phyloP scores from a whole-genome alignment of 2,113 vertebrate genomes.

The Acinonyx jubatus region DNA sequence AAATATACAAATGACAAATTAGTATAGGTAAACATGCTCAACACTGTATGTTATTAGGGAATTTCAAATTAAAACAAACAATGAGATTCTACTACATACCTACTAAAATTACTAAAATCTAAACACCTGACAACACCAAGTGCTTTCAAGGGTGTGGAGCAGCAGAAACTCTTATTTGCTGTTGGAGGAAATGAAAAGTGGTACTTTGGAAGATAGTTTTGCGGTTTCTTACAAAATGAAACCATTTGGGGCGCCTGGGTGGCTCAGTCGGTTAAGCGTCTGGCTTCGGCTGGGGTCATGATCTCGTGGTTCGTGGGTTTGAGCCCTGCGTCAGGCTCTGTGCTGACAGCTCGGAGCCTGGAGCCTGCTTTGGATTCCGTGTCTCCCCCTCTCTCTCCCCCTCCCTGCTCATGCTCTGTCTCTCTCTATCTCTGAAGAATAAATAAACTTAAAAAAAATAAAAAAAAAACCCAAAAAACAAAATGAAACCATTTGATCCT shows the following conservation, averaged over 20 bases:
- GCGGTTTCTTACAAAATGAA: background rate
- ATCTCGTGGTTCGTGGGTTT: too few relatives aligned
- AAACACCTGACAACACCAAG: background rate
- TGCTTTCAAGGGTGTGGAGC: background rate
- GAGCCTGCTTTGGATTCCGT: too few relatives aligned
- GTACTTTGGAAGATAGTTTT: background rate
- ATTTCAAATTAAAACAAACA: slow-evolving; percentile 41
- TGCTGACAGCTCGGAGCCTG: too few relatives aligned
- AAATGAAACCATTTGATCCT: background rate
- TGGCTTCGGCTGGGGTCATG: too few relatives aligned
- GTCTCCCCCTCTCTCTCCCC: too few relatives aligned
- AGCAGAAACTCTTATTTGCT: background rate
- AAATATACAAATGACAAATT: background rate
- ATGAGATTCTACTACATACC: background rate
- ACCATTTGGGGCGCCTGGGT: background rate
- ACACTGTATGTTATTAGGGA: background rate
- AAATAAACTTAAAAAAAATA: too few relatives aligned
- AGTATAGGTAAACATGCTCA: background rate
- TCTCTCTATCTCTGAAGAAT: too few relatives aligned
- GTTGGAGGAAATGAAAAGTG: background rate
- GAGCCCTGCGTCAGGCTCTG: too few relatives aligned
- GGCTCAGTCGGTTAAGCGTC: too few relatives aligned
- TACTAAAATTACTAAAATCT: background rate
- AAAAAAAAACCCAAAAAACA: background rate
- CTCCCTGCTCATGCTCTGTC: too few relatives aligned